Conservation (phyloP, 2,797 vertebrate genomes). For the Cyclopterus lumpus region DNA sequence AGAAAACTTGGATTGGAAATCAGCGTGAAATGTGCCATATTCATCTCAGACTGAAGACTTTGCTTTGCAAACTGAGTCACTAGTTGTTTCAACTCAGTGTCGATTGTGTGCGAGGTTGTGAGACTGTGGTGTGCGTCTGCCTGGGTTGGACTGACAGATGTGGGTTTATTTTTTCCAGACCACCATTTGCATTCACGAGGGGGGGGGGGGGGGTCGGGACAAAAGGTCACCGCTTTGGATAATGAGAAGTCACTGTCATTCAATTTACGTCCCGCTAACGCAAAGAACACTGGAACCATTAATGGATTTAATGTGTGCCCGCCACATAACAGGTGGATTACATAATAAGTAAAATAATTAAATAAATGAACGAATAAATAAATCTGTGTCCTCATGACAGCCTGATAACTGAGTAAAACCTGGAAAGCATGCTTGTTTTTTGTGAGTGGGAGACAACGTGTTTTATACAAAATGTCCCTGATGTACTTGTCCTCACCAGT, state of each 20-base stretch:
- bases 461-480: neutral
- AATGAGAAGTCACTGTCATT: constrained; percentile 48
- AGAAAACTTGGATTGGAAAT: constrained; percentile 38
- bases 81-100: too few relatives aligned
- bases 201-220: too few relatives aligned
- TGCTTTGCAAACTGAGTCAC: too few relatives aligned
- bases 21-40: too few relatives aligned
- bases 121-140: too few relatives aligned
- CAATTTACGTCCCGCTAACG: constrained; percentile 41
- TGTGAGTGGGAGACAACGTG: constrained; percentile 2
- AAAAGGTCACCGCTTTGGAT: constrained; percentile 45
- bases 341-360: constrained; percentile 15
- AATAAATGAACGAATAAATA: neutral
- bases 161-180: too few relatives aligned
- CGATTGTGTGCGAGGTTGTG: too few relatives aligned
- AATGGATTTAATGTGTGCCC: constrained; percentile 59
- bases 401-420: neutral
- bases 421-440: neutral
- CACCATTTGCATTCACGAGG: too few relatives aligned
- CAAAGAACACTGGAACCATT: constrained; percentile 23
- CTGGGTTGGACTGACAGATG: too few relatives aligned
- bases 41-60: too few relatives aligned
- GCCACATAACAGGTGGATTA: constrained; percentile 30
- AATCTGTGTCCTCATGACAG: constrained; percentile 8
- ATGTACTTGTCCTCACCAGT: neutral